A percentile compares a stretch with the other conserved stretches of the same genome.
phyloP scores from a whole-genome alignment of 2,888 invertebrate genomes.

The Caradrina clavipalpis region DNA sequence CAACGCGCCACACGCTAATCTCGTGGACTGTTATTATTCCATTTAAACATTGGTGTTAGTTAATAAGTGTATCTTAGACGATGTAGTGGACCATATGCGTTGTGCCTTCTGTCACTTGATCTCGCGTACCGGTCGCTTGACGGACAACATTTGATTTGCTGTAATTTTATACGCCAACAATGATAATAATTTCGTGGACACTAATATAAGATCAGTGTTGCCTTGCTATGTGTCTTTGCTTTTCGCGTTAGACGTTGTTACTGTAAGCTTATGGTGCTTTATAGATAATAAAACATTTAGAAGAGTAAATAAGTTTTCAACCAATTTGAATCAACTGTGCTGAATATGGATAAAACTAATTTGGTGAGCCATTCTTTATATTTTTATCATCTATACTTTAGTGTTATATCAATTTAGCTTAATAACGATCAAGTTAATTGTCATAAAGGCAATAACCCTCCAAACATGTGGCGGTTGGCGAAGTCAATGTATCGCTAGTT shows the following conservation, averaged over 20 bases:
- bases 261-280: conserved; percentile 86
- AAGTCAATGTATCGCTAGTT: conserved; percentile 78
- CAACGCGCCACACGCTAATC: conserved; percentile 74
- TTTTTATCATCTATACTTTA: conserved; percentile 51
- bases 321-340: conserved; percentile 51
- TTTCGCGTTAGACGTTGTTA: conserved; percentile 83
- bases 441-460: conserved; percentile 79
- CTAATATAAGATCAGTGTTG: conserved; percentile 87
- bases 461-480: conserved; percentile 84
- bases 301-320: conserved; percentile 63
- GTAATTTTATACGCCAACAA: conserved; percentile 76
- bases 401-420: conserved; percentile 43
- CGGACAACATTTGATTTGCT: conserved; percentile 75
- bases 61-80: conserved; percentile 79
- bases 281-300: conserved; percentile 70
- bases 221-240: conserved; percentile 91
- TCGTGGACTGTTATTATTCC: conserved; percentile 73
- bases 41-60: conserved; percentile 81
- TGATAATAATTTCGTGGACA: conserved; percentile 80
- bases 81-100: conserved; percentile 87
- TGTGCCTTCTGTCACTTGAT: conserved; percentile 86
- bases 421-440: conserved; percentile 64
- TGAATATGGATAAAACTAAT: conserved; percentile 70
- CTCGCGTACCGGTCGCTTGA: conserved; percentile 71
- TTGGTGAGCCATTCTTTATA: conserved; percentile 73